A percentile compares a stretch with the other conserved stretches of the same genome.
Evolutionary conservation across 1,140 invertebrate species (phyloP).

Genomic region (Bombus consobrinus): DNA sequence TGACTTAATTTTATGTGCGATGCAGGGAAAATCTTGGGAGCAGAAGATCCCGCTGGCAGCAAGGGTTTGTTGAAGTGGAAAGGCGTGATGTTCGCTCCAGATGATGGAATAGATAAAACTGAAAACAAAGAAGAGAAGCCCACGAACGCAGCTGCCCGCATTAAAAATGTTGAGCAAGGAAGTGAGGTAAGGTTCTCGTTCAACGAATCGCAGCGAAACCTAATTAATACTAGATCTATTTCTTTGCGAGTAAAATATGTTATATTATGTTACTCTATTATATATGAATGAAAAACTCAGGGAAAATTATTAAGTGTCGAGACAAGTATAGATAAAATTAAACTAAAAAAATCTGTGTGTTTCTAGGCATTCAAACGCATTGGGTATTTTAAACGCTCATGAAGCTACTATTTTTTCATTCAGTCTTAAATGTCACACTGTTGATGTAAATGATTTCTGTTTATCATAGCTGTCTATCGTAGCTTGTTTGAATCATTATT

Average conservation of each 20-base stretch:
- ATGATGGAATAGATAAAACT: constrained; percentile 81
- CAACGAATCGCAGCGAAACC: background rate
- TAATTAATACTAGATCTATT: background rate
- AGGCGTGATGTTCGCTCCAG: constrained; percentile 88
- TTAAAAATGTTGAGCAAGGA: constrained; percentile 74
- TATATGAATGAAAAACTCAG: no score
- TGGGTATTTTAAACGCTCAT: no score
- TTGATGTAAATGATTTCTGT: no score
- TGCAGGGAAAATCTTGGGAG: constrained; percentile 74
- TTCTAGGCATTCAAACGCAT: no score
- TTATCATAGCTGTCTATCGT: no score
- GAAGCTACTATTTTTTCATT: no score
- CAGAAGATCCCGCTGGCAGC: constrained; percentile 79
- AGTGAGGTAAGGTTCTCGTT: constrained; percentile 68
- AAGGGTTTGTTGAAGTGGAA: constrained; percentile 89
- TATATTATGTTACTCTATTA: no score
- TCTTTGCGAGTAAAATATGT: background rate
- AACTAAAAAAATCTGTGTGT: no score
- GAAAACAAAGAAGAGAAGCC: constrained; percentile 52
- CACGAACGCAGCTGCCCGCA: constrained; percentile 60
- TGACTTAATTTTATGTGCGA: constrained; percentile 37
- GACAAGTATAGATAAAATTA: no score
- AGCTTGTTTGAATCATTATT: no score
- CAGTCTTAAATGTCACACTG: no score
- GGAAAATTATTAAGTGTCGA: no score